phyloP scores from a whole-genome alignment of 2,888 invertebrate genomes.

The Pandemis heparana region DNA sequence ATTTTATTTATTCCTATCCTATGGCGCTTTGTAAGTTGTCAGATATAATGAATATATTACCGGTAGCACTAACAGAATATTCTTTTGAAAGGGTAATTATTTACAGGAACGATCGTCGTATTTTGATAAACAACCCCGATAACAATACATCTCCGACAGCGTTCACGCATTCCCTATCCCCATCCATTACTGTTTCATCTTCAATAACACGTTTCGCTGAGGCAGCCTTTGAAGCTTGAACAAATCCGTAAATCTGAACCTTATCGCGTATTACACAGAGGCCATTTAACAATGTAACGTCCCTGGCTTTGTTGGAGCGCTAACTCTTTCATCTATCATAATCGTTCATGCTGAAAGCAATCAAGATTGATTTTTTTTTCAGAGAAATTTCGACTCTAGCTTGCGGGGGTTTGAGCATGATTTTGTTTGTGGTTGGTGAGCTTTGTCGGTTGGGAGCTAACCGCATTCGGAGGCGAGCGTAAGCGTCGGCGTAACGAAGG shows the following conservation, averaged over 20 bases:
- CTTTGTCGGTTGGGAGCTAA: constrained; percentile 80
- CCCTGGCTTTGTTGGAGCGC: constrained; percentile 78
- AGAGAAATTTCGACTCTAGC: constrained; percentile 57
- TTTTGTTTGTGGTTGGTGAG: constrained; percentile 50
- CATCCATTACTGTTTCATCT: constrained; percentile 85
- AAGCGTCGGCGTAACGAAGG: constrained; percentile 82
- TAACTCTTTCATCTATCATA: constrained; percentile 86
- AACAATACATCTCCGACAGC: constrained; percentile 84
- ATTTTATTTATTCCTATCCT: constrained; percentile 77
- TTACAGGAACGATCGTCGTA: constrained; percentile 81
- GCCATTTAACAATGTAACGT: constrained; percentile 57
- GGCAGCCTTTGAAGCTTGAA: constrained; percentile 58
- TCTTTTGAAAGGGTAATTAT: constrained; percentile 83
- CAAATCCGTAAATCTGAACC: constrained; percentile 57
- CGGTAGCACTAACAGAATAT: constrained; percentile 77
- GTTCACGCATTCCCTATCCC: constrained; percentile 84
- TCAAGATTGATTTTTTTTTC: constrained; percentile 79
- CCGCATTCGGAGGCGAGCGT: constrained; percentile 81
- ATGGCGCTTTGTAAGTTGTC: constrained; percentile 81
- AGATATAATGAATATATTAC: constrained; percentile 84
- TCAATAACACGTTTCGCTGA: constrained; percentile 81
- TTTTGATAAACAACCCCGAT: constrained; percentile 82
- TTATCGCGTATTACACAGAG: constrained; percentile 60
- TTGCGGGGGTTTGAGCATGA: constrained; percentile 50
- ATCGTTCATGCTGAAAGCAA: constrained; percentile 86